Conservation (phyloP, 1,140 invertebrate species). For the Leptopilina boulardi region DNA sequence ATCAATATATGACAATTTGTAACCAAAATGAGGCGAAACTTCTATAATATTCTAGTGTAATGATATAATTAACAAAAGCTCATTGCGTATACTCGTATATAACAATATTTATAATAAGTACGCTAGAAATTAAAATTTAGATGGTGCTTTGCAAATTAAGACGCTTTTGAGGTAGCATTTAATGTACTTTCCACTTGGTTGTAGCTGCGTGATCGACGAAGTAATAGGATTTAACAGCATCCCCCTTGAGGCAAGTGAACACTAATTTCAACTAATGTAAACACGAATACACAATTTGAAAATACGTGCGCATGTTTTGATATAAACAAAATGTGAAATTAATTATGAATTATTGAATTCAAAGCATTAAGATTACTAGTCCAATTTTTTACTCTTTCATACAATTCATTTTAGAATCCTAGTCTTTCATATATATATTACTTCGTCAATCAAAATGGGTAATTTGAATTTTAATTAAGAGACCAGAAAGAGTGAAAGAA, state of each 20-base stretch:
- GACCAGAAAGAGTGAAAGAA: background rate
- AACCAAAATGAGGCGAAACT: background rate
- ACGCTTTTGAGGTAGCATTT: conserved; percentile 64
- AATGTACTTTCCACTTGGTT: conserved; percentile 38
- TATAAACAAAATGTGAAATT: no score
- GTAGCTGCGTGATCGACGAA: conserved; percentile 47
- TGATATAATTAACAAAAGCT: no score
- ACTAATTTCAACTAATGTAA: background rate
- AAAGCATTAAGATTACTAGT: background rate
- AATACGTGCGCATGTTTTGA: background rate
- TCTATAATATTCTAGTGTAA: background rate
- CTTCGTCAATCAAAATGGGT: background rate
- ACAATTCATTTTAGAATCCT: background rate
- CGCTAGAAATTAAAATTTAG: conserved; percentile 62
- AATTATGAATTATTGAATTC: no score
- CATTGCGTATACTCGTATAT: conserved; percentile 32
- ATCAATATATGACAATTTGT: conserved; percentile 41
- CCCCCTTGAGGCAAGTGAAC: background rate
- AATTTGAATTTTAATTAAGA: no score
- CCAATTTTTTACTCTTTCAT: background rate
- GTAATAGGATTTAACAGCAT: background rate
- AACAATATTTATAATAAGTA: conserved; percentile 51
- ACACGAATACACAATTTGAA: background rate
- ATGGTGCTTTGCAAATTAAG: conserved; percentile 69
- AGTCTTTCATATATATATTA: background rate